Conservation (phyloP, 2,113 vertebrate species). For the Setophaga coronata region DNA sequence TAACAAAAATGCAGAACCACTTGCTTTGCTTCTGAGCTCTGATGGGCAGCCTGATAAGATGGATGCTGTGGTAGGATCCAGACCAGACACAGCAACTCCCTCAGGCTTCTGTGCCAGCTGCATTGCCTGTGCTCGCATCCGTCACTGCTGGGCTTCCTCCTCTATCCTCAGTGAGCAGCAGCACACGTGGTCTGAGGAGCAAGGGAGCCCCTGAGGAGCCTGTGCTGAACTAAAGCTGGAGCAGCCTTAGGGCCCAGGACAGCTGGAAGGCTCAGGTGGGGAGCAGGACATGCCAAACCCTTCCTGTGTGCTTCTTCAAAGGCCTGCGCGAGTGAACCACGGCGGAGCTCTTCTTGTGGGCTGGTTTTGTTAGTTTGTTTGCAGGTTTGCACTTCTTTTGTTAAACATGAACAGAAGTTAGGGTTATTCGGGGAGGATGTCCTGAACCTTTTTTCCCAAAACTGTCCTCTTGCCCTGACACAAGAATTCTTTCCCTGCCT, state of each 20-base stretch:
- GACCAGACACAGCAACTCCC: background rate
- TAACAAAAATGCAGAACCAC: background rate
- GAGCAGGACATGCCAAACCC: background rate
- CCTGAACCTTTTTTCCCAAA: background rate
- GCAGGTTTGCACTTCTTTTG: background rate
- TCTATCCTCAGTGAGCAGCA: background rate
- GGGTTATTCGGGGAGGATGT: background rate
- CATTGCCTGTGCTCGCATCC: background rate
- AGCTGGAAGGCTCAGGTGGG: background rate
- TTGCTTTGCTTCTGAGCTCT: background rate
- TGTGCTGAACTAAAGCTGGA: rapidly evolving
- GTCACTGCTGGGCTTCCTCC: background rate
- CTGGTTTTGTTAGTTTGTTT: rapidly evolving
- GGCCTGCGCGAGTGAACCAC: background rate
- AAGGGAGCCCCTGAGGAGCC: rapidly evolving
- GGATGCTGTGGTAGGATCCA: background rate
- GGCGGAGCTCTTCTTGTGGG: background rate
- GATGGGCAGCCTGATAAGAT: background rate
- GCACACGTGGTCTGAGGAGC: background rate
- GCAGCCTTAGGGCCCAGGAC: rapidly evolving
- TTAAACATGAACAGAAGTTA: background rate
- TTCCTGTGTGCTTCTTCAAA: background rate
- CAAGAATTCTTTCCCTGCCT: background rate
- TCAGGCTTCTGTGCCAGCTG: background rate
- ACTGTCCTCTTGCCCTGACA: too few relatives aligned